A percentile compares a stretch with the other conserved stretches of the same genome.
Conservation (phyloP, 1,140 invertebrate genomes). For the Dendrolimus kikuchii region DNA sequence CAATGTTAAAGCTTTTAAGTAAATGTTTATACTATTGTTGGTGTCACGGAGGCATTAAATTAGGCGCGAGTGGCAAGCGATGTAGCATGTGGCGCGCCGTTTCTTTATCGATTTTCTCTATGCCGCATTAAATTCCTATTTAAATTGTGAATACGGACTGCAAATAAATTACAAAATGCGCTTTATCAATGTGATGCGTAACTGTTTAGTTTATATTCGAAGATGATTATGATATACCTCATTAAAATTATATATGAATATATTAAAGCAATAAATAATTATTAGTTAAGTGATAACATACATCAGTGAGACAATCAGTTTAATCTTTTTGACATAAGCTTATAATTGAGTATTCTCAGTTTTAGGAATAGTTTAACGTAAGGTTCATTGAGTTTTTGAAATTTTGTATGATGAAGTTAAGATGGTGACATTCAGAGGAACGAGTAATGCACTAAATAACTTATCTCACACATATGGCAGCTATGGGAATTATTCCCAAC, state of each 20-base stretch:
- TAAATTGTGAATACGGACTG: conserved; percentile 57
- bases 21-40: conserved; percentile 24
- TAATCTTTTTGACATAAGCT: conserved; percentile 33
- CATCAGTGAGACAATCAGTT: not conserved
- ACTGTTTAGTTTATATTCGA: conserved; percentile 12
- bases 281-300: too few relatives aligned
- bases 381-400: conserved; percentile 59
- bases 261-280: too few relatives aligned
- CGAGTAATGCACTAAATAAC: conserved; percentile 37
- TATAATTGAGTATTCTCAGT: conserved; percentile 49
- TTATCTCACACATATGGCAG: conserved; percentile 37
- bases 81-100: conserved; percentile 56
- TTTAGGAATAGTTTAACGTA: conserved; percentile 66
- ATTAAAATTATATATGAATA: too few relatives aligned
- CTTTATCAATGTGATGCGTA: conserved; percentile 25
- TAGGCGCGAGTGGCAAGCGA: conserved; percentile 31
- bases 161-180: conserved; percentile 47
- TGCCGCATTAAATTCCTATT: conserved; percentile 67
- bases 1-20: conserved; percentile 3
- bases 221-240: too few relatives aligned
- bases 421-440: conserved; percentile 59
- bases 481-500: conserved; percentile 32
- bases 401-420: conserved; percentile 64
- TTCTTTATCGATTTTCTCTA: conserved; percentile 68
- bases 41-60: conserved; percentile 38